Base-by-base conservation (phyloP, 53 echinoderm and acorn worm genomes). In the Antedon mediterranea region DNA sequence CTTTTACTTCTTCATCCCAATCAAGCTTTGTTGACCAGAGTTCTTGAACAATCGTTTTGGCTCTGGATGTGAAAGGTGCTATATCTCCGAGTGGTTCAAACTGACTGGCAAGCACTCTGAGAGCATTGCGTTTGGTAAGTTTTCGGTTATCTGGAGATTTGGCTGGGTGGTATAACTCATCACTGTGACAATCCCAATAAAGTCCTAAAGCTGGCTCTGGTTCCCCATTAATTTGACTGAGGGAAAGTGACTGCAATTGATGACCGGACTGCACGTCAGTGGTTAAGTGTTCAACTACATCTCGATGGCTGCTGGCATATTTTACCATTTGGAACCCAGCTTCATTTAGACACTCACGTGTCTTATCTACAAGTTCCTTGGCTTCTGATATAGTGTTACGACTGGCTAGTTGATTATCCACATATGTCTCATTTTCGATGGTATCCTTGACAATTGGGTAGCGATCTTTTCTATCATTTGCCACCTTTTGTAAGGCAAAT, bases 301-400 rank as follows among this genome's bases (percentile, higher is more conserved):
- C 78, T 23, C 30, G 78, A 78, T 78, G 78, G 43, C 78, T 78
- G 78, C 71, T 70, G 3, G 79, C 79, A 34, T 71, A 79, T 33
- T 79, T 71, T 11, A 79, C 79, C 71, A 79, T 79, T 28, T 71
- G 28, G 23, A 79, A 79, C 13, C 71, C 71, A 79, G 78, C 30
- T 79, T 79, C 30, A 11, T 79, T 31, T 26, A 79, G 79, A 31
- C 79, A 79, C 31, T 71, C 31, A 8, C 71, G 43, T 26, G 79
- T 79, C 20, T 28, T 70, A 71, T 28, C 20, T 20, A 79, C 71
- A 29, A 79, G 71, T 0, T 31, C 79, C 29, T 8, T 78, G 18
- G 78, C 78, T 32, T 78, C 0, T 23, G 30, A 0, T 70, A 30
- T 42, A 33, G 34, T 77, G 34, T 77, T n/a, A 8, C 77, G 20